Base-by-base conservation (phyloP, 2,888 invertebrate species). In the Ennomos quercinarius region DNA sequence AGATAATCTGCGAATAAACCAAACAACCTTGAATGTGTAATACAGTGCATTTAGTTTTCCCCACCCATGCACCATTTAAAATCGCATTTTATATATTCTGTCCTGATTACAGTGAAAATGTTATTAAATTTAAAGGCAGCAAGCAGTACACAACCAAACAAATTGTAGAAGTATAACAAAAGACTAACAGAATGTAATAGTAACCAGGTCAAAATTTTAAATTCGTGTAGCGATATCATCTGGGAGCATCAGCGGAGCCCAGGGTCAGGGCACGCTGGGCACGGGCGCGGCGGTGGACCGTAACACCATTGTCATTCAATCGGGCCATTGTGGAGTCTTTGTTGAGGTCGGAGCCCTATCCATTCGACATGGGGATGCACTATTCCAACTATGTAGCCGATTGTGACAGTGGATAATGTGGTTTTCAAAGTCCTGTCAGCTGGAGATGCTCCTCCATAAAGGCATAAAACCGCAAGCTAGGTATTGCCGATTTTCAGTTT, bases 251-350 rank as follows among this genome's bases (percentile, higher is more conserved):
- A 39, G 49, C 12, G 41, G 51, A 57, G 74, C 74, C 77, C 77
- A 81, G 80, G 80, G 78, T 76, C 74, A 70, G 65, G 78, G 72
- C 61, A 66, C 68, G 71, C 74, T 70, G 65, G 78, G 72, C 61
- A 66, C 68, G 71, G 76, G 75, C 78, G 47, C 72, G 72, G 76
- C 86, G 73, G 79, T 83, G 84, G 83, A 86, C 85, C 88, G 80
- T 81, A 74, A 75, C 80, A 64, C 84, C 75, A 86, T 90, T 89
- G 89, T 90, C 83, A 88, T 89, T 86, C 87, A 89, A 89, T 89
- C 83, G 81, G 73, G 68, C 73, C 78, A 81, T 88, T 87, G 86
- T 87, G 75, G 73, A 69, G 67, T 76, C 83, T 87, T 87, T 87
- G 87, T 86, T 76, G 80, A 70, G 67, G 70, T 66, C 77, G 68